phyloP scores from a whole-genome alignment of 2,113 vertebrate species.

The Petrocephalus microphthalmus region DNA sequence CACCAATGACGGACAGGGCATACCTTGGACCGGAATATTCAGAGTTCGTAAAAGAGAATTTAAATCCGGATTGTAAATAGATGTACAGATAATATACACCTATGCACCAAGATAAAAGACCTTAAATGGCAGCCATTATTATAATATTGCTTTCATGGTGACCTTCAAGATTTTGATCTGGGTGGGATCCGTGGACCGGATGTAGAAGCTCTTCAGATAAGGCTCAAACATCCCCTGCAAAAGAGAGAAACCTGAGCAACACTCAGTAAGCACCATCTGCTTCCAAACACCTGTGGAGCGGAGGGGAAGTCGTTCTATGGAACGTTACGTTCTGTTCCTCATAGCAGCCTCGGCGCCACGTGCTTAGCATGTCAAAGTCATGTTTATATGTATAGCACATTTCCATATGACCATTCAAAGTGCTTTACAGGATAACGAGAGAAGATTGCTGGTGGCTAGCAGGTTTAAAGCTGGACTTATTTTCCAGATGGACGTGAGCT shows the following conservation, averaged over 20 bases:
- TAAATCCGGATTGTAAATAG: background rate
- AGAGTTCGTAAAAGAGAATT: background rate
- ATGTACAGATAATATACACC: background rate
- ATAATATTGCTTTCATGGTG: background rate
- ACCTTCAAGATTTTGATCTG: slow-evolving; percentile 98
- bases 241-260: slow-evolving; percentile 21
- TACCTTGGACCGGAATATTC: background rate
- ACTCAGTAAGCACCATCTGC: background rate
- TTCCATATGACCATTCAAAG: background rate
- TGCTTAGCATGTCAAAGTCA: background rate
- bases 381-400: background rate
- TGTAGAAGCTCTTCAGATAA: slow-evolving; percentile 97
- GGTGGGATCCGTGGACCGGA: slow-evolving; percentile 91
- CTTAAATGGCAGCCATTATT: background rate
- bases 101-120: background rate
- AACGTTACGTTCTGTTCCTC: background rate
- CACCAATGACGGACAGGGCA: background rate
- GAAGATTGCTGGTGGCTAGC: background rate
- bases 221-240: slow-evolving; percentile 96
- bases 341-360: background rate
- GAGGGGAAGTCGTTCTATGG: background rate
- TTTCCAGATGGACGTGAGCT: background rate
- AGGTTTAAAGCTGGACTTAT: background rate
- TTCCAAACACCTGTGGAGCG: background rate
- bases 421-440: background rate